Base-by-base conservation (phyloP, 2,113 vertebrate species). In the Atlantisia rogersi region DNA sequence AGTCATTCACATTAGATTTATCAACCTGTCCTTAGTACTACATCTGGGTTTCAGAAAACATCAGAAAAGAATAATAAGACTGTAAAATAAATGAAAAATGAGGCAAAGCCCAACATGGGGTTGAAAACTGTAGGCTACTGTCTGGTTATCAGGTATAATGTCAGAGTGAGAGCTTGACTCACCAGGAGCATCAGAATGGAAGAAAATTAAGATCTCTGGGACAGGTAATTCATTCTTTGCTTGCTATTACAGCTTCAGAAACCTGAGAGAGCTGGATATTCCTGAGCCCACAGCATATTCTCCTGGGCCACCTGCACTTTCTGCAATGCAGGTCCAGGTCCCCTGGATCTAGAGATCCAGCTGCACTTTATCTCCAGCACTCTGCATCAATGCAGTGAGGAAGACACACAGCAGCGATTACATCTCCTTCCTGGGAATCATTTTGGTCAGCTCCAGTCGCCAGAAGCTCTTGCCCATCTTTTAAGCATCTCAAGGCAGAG, bases 251-350 rank as follows among this genome's bases (percentile, higher is more conserved):
- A 73, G 62, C 39, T 24, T 76, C 44, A 69, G n/a, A 80, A 40
- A 86, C 21, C 40, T 44, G 35, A 75, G 42, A 75, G 15, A 32
- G 22, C 35, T 86, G 48, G 28, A 31, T 13, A 48, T 40, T 88
- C 42, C 46, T 4, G 9, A 65, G 32, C 31, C 50, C 62, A 73
- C 0, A 2, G 5, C 15, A 60, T 52, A 22, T 15, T 35, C 40
- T 76, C 31, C 25, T 24, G 25, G 70, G 62, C n/a, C 25, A 91
- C 44, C 37, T 80, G 58, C 44, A 65, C 55, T 28, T 94, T 50
- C 89, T 96, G 93, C 87, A 95, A 21, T 82, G 78, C 90, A 90
- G 75, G 67, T 86, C 52, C 35, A 55, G 24, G 48, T 53, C n/a
- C 31, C 7, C 70, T 5, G 1, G 20, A 87, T 40, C 53, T n/a